phyloP scores from a whole-genome alignment of 2,888 invertebrate genomes.

The Rhagonycha lutea region DNA sequence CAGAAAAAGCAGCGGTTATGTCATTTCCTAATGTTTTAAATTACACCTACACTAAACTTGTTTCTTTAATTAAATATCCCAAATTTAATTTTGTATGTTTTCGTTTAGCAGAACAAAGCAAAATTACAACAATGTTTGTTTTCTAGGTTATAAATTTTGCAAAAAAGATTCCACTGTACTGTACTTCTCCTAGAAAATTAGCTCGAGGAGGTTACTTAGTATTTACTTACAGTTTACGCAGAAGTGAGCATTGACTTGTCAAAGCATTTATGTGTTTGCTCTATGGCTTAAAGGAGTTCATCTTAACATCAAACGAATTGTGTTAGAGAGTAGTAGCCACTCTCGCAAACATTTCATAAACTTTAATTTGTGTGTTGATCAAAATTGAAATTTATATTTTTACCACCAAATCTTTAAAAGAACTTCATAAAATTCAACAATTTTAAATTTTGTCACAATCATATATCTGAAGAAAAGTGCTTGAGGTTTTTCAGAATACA shows the following conservation, averaged over 20 bases:
- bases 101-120: neutral
- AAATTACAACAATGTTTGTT: neutral
- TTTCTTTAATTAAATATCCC: neutral
- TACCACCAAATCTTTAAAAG: neutral
- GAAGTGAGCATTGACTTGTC: slow-evolving; percentile 23
- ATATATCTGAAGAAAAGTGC: neutral
- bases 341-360: neutral
- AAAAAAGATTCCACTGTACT: slow-evolving; percentile 6
- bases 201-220: slow-evolving; percentile 16
- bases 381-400: neutral
- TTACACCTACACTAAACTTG: neutral
- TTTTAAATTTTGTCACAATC: neutral
- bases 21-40: neutral
- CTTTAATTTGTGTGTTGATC: neutral
- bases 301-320: slow-evolving; percentile 14
- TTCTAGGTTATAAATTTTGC: slow-evolving; percentile 6
- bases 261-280: slow-evolving; percentile 19
- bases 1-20: neutral
- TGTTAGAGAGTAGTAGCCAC: neutral
- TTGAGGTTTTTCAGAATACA: neutral
- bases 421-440: neutral
- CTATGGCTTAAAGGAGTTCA: slow-evolving; percentile 16
- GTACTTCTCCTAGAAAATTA: neutral
- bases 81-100: neutral
- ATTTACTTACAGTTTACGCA: slow-evolving; percentile 20